Base-by-base conservation (phyloP, 2,888 invertebrate genomes). In the Druceiella hillmani region DNA sequence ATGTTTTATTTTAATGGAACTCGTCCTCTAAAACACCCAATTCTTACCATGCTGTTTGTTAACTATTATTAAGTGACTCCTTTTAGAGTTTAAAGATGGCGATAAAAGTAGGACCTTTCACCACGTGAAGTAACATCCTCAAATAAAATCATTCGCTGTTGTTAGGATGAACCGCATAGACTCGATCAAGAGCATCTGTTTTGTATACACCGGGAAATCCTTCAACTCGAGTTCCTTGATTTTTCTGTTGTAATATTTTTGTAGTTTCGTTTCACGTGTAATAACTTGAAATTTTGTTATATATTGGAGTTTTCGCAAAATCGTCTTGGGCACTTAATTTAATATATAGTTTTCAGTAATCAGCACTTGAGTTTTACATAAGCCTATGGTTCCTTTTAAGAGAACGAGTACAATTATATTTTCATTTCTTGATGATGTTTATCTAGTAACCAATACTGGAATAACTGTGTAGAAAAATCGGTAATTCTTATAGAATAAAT, bases 11-110 rank as follows among this genome's bases (percentile, higher is more conserved):
- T 55, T 55, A 59, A 20, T 58, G 46, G 25, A 31, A 30, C 40
- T 57, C 57, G 41, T 58, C 52, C 40, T 58, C 50, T 5, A 58
- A 41, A 17, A 59, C 40, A 15, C 49, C 48, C 3, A 47, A 31
- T 31, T 44, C 44, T 34, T 43, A 39, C 33, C 53, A 55, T 34
- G 51, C 51, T 17, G 36, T 34, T 24, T 39, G 33, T 27, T 44
- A 57, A 6, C 50, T 53, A 13, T 29, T n/a, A 32, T 38, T 43
- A 43, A 2, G 45, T 13, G 10, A 27, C 26, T 15, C 51, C 47
- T 32, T 39, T 11, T 14, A 39, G 16, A 14, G 28, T 38, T 41
- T 32, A 42, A 15, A 46, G 38, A 38, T 46, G 36, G 43, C 33
- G 51, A 56, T 57, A 17, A 54, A 55, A 37, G 45, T 51, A 22